A percentile compares a stretch with the other conserved stretches of the same genome.
These are phyloP conservation scores for Gadopsis bispinosus DNA, from an alignment of 2,797 vertebrate species.

Conservation along the genomic window DNA sequence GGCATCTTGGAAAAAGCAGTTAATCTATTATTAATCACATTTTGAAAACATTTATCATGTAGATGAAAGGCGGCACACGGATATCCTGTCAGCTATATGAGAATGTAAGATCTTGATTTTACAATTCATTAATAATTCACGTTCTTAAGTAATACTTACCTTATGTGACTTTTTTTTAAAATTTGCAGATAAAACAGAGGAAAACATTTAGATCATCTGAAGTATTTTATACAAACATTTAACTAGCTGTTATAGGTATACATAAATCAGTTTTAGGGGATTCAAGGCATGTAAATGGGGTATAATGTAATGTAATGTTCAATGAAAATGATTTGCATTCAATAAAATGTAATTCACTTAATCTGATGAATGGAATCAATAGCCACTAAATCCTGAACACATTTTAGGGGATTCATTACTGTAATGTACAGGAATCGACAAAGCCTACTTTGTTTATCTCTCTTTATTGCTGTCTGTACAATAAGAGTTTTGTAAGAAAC, in stretches of 20 bases:
- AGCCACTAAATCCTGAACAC: background rate
- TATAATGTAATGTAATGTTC: background rate
- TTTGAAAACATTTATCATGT: slow-evolving; percentile 65
- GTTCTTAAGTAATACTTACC: slow-evolving; percentile 23
- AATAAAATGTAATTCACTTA: background rate
- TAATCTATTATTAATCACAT: slow-evolving; percentile 84
- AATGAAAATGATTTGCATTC: background rate
- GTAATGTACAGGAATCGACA: background rate
- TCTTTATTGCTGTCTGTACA: background rate
- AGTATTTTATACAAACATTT: slow-evolving; percentile 4
- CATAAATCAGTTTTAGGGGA: background rate
- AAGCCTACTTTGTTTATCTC: background rate
- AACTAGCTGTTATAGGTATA: background rate
- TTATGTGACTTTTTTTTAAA: background rate
- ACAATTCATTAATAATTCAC: slow-evolving; percentile 46
- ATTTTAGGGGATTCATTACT: background rate
- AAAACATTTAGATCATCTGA: background rate
- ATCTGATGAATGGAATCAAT: background rate
- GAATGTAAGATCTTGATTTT: slow-evolving; percentile 42
- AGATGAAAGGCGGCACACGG: slow-evolving; percentile 36
- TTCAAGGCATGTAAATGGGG: background rate
- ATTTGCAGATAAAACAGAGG: background rate
- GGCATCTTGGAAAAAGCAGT: slow-evolving; percentile 69
- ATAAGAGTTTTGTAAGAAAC: background rate
- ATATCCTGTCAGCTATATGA: slow-evolving; percentile 56